Evolutionary conservation across 2,113 vertebrate species (phyloP).

Genomic region (Peucedramus taeniatus): DNA sequence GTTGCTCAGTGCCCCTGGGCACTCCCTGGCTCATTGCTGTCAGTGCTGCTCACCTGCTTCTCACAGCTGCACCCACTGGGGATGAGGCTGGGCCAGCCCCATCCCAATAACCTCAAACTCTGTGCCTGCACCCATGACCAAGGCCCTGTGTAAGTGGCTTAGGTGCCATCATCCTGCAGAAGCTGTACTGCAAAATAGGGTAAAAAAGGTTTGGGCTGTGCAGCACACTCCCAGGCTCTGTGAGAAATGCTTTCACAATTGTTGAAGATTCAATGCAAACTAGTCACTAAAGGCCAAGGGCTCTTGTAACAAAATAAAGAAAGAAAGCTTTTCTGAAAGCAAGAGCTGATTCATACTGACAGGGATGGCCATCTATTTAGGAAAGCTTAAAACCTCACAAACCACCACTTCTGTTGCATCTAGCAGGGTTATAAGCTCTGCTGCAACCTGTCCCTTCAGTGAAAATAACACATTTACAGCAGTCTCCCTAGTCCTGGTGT

Average conservation of each 20-base stretch:
- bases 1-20: background rate
- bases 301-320: background rate
- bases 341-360: background rate
- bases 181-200: fast-evolving
- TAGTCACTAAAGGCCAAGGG: background rate
- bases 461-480: background rate
- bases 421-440: background rate
- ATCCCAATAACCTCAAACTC: too few species aligned
- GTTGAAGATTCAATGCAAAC: conserved; percentile 46
- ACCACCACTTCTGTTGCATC: background rate
- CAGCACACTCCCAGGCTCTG: background rate
- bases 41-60: background rate
- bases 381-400: background rate
- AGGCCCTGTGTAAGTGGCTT: background rate
- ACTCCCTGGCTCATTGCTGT: background rate
- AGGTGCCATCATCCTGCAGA: background rate
- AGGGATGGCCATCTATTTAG: background rate
- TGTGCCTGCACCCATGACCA: fast-evolving
- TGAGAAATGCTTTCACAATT: background rate
- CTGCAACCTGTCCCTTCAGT: background rate
- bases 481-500: background rate
- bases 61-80: background rate
- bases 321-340: background rate
- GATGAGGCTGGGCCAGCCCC: background rate
- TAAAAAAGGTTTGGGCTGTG: background rate